phyloP scores from a whole-genome alignment of 1,140 invertebrate species.

The Aleiodes sp. region DNA sequence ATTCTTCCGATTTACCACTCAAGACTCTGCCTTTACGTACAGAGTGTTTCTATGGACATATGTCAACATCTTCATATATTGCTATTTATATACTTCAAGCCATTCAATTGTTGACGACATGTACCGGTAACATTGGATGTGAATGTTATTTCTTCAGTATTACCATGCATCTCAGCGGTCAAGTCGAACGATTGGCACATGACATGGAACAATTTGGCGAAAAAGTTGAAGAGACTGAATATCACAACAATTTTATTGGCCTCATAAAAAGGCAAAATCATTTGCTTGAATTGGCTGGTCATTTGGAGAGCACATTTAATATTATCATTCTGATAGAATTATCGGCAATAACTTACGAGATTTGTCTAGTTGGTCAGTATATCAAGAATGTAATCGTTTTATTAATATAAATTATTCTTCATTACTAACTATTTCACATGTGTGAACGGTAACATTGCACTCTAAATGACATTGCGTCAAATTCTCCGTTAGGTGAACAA shows the following conservation, averaged over 20 bases:
- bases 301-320: conserved; percentile 34
- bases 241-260: not conserved
- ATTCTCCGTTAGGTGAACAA: too few species aligned
- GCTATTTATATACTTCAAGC: conserved; percentile 34
- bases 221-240: not conserved
- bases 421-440: too few species aligned
- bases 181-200: conserved; percentile 35
- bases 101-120: conserved; percentile 19
- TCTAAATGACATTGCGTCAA: too few species aligned
- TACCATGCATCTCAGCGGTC: conserved; percentile 40
- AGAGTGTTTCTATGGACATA: conserved; percentile 32
- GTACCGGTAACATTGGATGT: conserved; percentile 35
- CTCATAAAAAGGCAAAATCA: conserved; percentile 32
- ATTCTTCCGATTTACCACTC: not conserved
- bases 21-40: conserved; percentile 35
- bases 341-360: conserved; percentile 29
- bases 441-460: too few species aligned
- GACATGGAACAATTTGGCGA: not conserved
- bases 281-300: conserved; percentile 20
- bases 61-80: conserved; percentile 20
- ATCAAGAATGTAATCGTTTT: too few species aligned
- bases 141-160: conserved; percentile 41
- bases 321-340: conserved; percentile 36
- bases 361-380: conserved; percentile 45
- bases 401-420: too few species aligned